Percentiles rank a stretch among this genome's conserved stretches.
These are phyloP conservation scores for Amblyjoppa proteus DNA, from an alignment of 2,888 invertebrate genomes.

Conservation along the genomic window DNA sequence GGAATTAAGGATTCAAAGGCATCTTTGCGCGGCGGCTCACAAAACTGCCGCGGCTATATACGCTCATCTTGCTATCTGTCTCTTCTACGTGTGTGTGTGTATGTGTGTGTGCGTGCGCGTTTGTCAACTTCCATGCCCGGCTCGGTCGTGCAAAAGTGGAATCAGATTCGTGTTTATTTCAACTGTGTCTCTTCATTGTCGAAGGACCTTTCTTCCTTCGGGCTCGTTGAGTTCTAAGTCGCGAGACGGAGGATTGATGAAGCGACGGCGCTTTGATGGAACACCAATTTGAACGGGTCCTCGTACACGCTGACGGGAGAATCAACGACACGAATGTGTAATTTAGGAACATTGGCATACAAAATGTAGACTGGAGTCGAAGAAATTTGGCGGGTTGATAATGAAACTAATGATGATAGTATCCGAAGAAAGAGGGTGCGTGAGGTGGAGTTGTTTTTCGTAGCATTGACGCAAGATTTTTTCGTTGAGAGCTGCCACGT, in stretches of 20 bases:
- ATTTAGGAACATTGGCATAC: too few species aligned
- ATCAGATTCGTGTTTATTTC: background rate
- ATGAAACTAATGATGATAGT: too few species aligned
- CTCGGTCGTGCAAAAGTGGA: conserved; percentile 7
- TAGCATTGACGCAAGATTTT: too few species aligned
- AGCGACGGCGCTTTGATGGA: background rate
- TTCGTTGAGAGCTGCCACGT: too few species aligned
- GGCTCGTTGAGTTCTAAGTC: background rate
- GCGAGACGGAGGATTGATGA: background rate
- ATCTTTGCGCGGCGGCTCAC: conserved; percentile 83
- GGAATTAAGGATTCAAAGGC: conserved; percentile 85
- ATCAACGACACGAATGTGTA: background rate
- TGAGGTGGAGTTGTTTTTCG: too few species aligned
- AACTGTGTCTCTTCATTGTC: conserved; percentile 2
- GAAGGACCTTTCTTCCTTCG: background rate
- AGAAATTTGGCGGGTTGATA: too few species aligned
- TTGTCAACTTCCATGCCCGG: conserved; percentile 8
- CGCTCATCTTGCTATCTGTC: conserved; percentile 28
- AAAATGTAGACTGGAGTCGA: too few species aligned
- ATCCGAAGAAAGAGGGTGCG: too few species aligned
- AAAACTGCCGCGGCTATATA: conserved; percentile 77
- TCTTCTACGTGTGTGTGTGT: background rate
- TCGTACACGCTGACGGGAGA: background rate
- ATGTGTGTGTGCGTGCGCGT: background rate
- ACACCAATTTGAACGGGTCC: background rate